A percentile compares a stretch with the other conserved stretches of the same genome.
phyloP scores from a whole-genome alignment of 1,140 invertebrate species.

The Rhopalosiphum maidis region DNA sequence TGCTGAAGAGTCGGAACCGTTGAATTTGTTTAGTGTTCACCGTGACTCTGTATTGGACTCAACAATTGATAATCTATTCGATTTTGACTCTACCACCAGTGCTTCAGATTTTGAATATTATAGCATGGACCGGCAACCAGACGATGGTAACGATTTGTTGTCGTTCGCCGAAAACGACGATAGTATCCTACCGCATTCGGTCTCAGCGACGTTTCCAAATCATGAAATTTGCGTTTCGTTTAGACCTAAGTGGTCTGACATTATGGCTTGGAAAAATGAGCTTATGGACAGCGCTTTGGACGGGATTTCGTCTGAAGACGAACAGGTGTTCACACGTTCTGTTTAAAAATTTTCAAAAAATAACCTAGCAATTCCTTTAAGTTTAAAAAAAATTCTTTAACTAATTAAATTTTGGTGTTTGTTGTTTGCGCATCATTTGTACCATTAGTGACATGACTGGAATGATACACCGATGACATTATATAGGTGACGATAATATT shows the following conservation, averaged over 20 bases:
- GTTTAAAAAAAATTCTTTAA: no score
- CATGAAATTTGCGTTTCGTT: background rate
- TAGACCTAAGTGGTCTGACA: background rate
- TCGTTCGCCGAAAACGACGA: background rate
- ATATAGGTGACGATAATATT: no score
- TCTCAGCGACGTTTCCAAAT: background rate
- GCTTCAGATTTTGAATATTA: slow-evolving; percentile 42
- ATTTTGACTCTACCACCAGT: slow-evolving; percentile 6
- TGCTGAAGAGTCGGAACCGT: background rate
- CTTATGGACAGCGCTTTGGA: background rate
- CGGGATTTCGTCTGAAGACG: background rate
- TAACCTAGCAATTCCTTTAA: background rate
- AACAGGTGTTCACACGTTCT: background rate
- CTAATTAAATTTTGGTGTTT: no score
- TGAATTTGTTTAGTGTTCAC: background rate
- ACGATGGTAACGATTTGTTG: background rate
- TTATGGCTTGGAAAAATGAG: slow-evolving; percentile 6
- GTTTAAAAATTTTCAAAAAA: background rate
- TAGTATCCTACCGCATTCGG: background rate
- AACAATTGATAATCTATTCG: background rate
- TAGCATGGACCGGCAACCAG: background rate
- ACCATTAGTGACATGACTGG: no score
- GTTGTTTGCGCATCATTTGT: no score
- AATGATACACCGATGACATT: no score
- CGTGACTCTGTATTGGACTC: background rate